These are phyloP conservation scores for Dryas iulia DNA, from an alignment of 1,140 invertebrate species.

Conservation along the genomic window DNA sequence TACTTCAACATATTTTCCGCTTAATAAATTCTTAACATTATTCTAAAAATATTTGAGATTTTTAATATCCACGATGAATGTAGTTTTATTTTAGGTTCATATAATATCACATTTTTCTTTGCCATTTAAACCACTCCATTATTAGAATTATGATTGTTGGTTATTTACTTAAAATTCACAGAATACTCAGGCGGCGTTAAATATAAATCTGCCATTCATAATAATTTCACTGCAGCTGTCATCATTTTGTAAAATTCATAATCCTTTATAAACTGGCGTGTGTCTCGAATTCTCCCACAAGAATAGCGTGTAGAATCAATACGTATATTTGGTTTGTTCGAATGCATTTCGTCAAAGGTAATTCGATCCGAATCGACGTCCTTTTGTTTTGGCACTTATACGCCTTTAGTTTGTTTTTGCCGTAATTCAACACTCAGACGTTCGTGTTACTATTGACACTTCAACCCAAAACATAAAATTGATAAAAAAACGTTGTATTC, in stretches of 20 bases:
- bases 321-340: conserved; percentile 61
- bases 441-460: conserved; percentile 76
- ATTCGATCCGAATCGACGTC: conserved; percentile 67
- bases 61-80: no score
- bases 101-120: neutral
- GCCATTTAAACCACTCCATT: neutral
- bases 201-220: conserved; percentile 23
- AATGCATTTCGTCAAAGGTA: conserved; percentile 71
- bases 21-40: no score
- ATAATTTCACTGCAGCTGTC: conserved; percentile 25
- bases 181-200: neutral
- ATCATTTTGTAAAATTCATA: conserved; percentile 31
- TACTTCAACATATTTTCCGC: no score
- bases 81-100: no score
- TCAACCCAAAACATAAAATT: conserved; percentile 70
- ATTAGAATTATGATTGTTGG: neutral
- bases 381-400: conserved; percentile 77
- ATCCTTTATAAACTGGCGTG: conserved; percentile 29
- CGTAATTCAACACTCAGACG: conserved; percentile 62
- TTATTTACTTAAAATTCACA: neutral
- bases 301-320: conserved; percentile 45
- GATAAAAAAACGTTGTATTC: conserved; percentile 43
- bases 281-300: conserved; percentile 29
- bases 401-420: conserved; percentile 72
- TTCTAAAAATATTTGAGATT: no score